Percentiles rank a stretch among this genome's conserved stretches.
Conservation (phyloP, 2,888 invertebrate species). For the Muschampia plurimacula region DNA sequence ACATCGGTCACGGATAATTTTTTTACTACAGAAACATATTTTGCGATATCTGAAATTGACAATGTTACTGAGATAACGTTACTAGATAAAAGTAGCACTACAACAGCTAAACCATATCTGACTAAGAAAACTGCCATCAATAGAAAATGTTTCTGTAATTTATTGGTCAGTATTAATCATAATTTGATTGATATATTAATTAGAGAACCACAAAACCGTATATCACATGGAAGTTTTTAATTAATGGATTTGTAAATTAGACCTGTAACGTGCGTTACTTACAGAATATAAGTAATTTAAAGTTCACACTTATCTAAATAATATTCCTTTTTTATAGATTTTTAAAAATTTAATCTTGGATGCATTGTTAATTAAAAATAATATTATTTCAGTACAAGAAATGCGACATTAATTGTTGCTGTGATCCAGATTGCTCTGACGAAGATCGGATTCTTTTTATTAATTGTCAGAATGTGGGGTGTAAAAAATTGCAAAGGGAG, state of each 20-base stretch:
- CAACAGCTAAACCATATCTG: slow-evolving; percentile 52
- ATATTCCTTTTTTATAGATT: background rate
- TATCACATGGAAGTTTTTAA: no score
- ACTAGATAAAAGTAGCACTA: slow-evolving; percentile 61
- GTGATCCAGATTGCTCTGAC: slow-evolving; percentile 90
- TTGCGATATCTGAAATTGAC: slow-evolving; percentile 63
- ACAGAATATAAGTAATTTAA: no score
- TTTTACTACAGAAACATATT: slow-evolving; percentile 60
- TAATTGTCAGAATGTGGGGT: slow-evolving; percentile 75
- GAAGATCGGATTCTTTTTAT: slow-evolving; percentile 87
- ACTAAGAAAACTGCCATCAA: slow-evolving; percentile 15
- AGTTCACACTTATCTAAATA: no score
- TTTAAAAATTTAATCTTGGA: background rate
- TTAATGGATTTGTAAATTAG: no score
- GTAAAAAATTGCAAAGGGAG: background rate
- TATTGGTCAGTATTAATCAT: slow-evolving; percentile 59
- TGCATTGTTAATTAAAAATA: background rate
- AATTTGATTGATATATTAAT: background rate
- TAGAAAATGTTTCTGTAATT: slow-evolving; percentile 64
- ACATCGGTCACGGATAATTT: slow-evolving; percentile 56
- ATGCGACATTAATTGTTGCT: slow-evolving; percentile 95
- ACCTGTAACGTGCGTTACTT: no score
- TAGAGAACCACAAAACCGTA: no score
- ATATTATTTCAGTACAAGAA: slow-evolving; percentile 77
- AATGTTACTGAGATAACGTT: slow-evolving; percentile 73